phyloP scores from a whole-genome alignment of 2,113 vertebrate species.

The Oryzias curvinotus region DNA sequence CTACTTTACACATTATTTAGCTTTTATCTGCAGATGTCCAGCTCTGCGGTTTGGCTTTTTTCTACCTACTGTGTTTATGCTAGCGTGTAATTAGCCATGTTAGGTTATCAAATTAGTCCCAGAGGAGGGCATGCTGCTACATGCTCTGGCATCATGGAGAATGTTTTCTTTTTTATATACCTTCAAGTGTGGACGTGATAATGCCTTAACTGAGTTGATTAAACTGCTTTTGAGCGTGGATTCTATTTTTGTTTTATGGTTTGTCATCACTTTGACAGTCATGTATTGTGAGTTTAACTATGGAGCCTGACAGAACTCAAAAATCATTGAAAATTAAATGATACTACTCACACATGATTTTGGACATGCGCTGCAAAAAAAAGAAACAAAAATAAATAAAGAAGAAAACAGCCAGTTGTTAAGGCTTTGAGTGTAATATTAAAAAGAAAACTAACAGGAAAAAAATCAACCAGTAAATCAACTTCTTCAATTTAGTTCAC shows the following conservation, averaged over 20 bases:
- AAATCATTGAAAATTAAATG: no score
- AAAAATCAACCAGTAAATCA: no score
- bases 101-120: constrained; percentile 55
- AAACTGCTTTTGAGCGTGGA: not conserved
- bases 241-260: not conserved
- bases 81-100: constrained; percentile 54
- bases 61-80: constrained; percentile 59
- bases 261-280: not conserved
- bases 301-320: no score
- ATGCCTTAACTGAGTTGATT: constrained; percentile 10
- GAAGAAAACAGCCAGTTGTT: no score
- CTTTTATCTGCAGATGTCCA: constrained; percentile 21
- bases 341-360: no score
- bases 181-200: constrained; percentile 3
- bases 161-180: constrained; percentile 3
- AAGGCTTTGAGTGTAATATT: no score
- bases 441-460: no score
- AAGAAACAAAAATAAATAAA: no score
- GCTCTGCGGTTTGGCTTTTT: constrained; percentile 20
- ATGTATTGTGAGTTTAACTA: not conserved
- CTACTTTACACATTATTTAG: constrained; percentile 18
- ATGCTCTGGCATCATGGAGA: constrained; percentile 19
- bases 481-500: no score
- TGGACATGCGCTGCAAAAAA: no score
- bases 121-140: constrained; percentile 28